These are phyloP conservation scores for Glyphotaelius pellucidus DNA, from an alignment of 2,888 invertebrate species.

Conservation along the genomic window DNA sequence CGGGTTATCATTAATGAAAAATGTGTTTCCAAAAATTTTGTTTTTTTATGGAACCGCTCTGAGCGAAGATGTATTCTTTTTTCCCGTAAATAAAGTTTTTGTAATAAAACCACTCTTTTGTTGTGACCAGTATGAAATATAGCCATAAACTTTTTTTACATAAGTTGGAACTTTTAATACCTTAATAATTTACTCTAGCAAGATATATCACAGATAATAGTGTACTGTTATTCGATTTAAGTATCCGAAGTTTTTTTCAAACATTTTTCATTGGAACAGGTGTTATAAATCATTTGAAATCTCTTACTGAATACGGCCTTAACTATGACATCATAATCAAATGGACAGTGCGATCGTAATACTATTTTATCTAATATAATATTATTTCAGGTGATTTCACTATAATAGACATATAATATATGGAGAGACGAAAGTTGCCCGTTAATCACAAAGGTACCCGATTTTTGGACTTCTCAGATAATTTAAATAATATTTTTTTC, in stretches of 20 bases:
- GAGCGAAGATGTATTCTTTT: not conserved
- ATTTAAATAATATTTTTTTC: not conserved
- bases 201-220: not conserved
- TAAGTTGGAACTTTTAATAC: not conserved
- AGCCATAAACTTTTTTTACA: not conserved
- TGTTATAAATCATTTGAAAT: conserved; percentile 9
- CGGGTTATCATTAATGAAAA: not conserved
- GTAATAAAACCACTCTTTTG: not conserved
- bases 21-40: not conserved
- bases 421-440: not conserved
- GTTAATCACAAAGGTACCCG: not conserved
- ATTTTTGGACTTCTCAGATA: not conserved
- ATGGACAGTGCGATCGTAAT: not conserved
- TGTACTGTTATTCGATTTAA: not conserved
- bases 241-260: not conserved
- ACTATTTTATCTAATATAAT: conserved; percentile 17
- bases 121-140: not conserved
- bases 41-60: not conserved
- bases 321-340: conserved; percentile 26
- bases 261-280: not conserved
- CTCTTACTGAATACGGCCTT: not conserved
- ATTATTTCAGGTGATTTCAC: not conserved
- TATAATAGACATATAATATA: not conserved
- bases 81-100: not conserved
- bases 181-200: not conserved